phyloP scores from a whole-genome alignment of 2,113 vertebrate genomes.

The Lontra canadensis region DNA sequence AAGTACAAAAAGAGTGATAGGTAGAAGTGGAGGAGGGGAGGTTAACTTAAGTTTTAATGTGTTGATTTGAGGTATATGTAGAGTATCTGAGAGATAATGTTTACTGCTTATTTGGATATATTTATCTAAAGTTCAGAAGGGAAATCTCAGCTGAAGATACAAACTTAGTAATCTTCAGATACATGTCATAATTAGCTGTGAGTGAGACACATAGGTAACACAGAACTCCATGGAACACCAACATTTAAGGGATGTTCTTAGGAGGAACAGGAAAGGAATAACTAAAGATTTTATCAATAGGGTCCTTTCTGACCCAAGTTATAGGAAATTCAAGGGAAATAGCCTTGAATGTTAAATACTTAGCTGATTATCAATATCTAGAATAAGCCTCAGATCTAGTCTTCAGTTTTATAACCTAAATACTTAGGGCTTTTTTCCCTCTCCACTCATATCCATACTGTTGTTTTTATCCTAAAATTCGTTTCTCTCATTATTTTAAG shows the following conservation, averaged over 20 bases:
- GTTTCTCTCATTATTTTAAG: not conserved
- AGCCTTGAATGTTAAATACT: not conserved
- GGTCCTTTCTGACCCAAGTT: not conserved
- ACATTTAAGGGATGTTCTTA: not conserved
- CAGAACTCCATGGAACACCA: not conserved
- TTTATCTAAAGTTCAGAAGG: not conserved
- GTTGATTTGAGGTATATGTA: not conserved
- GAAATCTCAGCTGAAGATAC: not conserved
- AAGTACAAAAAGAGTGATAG: not conserved
- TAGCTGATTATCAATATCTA: not conserved
- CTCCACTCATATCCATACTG: not conserved
- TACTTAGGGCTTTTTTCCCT: not conserved
- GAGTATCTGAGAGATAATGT: not conserved
- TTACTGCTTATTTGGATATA: not conserved
- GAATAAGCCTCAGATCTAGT: not conserved
- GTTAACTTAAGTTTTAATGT: not conserved
- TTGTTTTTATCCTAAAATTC: not conserved
- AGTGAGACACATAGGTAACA: too few species aligned
- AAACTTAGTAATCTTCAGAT: not conserved
- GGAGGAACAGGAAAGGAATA: not conserved
- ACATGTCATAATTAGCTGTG: not conserved
- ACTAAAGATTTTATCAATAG: not conserved
- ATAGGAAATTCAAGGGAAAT: not conserved
- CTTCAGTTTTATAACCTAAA: not conserved
- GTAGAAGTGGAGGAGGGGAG: not conserved